These are phyloP conservation scores for Argopecten irradians DNA, from an alignment of 1,140 invertebrate genomes.

Conservation along the genomic window DNA sequence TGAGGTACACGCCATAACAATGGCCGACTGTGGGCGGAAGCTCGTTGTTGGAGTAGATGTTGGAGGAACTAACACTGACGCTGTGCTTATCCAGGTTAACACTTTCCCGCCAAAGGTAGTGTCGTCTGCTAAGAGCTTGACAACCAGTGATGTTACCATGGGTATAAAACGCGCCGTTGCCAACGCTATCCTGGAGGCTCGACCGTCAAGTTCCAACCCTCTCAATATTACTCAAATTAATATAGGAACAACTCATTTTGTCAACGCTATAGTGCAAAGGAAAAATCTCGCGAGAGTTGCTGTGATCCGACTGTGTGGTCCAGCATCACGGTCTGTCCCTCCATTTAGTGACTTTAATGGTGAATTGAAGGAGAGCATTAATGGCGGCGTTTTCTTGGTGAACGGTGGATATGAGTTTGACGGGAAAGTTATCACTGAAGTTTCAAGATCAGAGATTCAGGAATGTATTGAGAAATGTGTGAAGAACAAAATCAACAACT, in stretches of 20 bases:
- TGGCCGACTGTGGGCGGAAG: background rate
- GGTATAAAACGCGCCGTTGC: conserved; percentile 65
- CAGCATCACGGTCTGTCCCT: conserved; percentile 63
- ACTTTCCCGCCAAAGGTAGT: conserved; percentile 49
- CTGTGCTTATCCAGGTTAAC: conserved; percentile 60
- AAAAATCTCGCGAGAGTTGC: conserved; percentile 65
- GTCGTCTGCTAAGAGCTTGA: conserved; percentile 60
- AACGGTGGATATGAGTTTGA: conserved; percentile 70
- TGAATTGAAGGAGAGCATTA: conserved; percentile 54
- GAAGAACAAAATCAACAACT: conserved; percentile 55
- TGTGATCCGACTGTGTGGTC: conserved; percentile 71
- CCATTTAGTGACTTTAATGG: conserved; percentile 70
- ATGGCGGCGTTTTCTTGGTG: conserved; percentile 58
- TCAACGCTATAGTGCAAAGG: conserved; percentile 72
- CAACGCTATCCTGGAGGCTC: conserved; percentile 48
- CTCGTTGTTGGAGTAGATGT: conserved; percentile 68
- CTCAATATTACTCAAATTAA: conserved; percentile 61
- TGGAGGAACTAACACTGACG: conserved; percentile 73
- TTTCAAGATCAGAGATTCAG: conserved; percentile 62
- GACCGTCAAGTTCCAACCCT: conserved; percentile 46
- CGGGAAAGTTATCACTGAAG: conserved; percentile 60
- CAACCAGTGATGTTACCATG: conserved; percentile 68
- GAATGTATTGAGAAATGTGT: conserved; percentile 51
- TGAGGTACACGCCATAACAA: background rate
- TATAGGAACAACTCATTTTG: conserved; percentile 75